A percentile compares a stretch with the other conserved stretches of the same genome.
These are phyloP conservation scores for Cyprinus carpio DNA, from an alignment of 2,113 vertebrate genomes.

Conservation along the genomic window DNA sequence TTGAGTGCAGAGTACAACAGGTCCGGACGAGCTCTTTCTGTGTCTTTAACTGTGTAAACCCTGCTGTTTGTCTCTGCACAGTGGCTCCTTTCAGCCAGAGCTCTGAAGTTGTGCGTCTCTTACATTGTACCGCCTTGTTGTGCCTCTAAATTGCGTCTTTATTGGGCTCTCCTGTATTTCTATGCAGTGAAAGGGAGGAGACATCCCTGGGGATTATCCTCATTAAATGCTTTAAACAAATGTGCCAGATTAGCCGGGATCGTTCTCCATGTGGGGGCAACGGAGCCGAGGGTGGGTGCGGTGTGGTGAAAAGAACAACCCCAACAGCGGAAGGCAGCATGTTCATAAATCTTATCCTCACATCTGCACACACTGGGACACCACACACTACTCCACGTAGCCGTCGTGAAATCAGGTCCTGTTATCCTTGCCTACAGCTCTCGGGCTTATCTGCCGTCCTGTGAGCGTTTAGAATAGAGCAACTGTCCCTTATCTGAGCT, in stretches of 20 bases:
- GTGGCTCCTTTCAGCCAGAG: constrained; percentile 49
- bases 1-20: constrained; percentile 15
- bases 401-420: constrained; percentile 24
- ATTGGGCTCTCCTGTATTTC: constrained; percentile 48
- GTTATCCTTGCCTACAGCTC: constrained; percentile 30
- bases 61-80: neutral
- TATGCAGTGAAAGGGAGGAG: constrained; percentile 59
- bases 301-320: constrained; percentile 41
- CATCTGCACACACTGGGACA: constrained; percentile 74
- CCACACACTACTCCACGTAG: neutral
- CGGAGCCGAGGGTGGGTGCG: constrained; percentile 48
- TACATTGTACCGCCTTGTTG: constrained; percentile 70
- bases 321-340: constrained; percentile 48
- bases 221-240: constrained; percentile 72
- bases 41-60: constrained; percentile 1
- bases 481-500: constrained; percentile 47
- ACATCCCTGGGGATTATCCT: constrained; percentile 65
- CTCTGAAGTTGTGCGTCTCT: constrained; percentile 64
- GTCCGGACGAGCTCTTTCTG: constrained; percentile 6
- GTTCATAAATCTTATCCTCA: constrained; percentile 60
- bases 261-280: constrained; percentile 53
- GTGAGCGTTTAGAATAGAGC: constrained; percentile 39
- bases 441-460: constrained; percentile 39
- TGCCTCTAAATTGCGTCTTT: constrained; percentile 63
- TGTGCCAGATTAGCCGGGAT: constrained; percentile 64